Base-by-base conservation (phyloP, 30 jellyfish, hydroid and myxozoan species). In the Aurelia coerulea region DNA sequence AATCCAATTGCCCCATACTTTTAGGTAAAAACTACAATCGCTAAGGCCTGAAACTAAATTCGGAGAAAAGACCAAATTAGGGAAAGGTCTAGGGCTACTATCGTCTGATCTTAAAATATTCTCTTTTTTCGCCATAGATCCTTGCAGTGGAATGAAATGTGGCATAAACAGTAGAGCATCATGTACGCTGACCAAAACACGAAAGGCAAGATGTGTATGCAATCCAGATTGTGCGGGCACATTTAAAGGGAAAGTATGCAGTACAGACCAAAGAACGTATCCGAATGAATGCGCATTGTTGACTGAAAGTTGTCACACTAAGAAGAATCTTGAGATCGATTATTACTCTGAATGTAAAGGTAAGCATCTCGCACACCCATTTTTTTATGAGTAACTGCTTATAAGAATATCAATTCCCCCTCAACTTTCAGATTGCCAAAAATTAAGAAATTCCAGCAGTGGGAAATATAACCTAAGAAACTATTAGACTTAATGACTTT, bases 261-360 rank as follows among this genome's bases (percentile, higher is more conserved):
- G 97, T 66, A 82, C 97, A 14, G 78, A 90, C 67, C 88, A 90
- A 51, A 62, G 53, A 31, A 90, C 97, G 18, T 90, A 74, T 39
- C 37, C 83, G 34, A 37, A 37, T 64, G 94, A 90, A 82, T 90
- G 97, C 29, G 90, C 67, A 11, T 85, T 90, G 39, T 87, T 73
- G 29, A 73, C 80, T 18, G 86, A 66, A 19, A 62, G 87, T 31
- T 90, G 97, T 68, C 92, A 51, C 3, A 1, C 74, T 16, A 60
- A 41, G 74, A 90, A 50, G 81, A 34, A 82, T 2, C 65, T 76
- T 51, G 71, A 81, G 37, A 73, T 90, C 15, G 97, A 90, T 68
- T 90, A 90, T 64, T 68, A 52, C 18, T 76, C 79, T 11, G 62
- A 50, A 59, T 90, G 97, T 76, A 52, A 83, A 83, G 90, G 97